These are phyloP conservation scores for Strigamia crassipes DNA, from an alignment of 2,888 invertebrate genomes.

Conservation along the genomic window DNA sequence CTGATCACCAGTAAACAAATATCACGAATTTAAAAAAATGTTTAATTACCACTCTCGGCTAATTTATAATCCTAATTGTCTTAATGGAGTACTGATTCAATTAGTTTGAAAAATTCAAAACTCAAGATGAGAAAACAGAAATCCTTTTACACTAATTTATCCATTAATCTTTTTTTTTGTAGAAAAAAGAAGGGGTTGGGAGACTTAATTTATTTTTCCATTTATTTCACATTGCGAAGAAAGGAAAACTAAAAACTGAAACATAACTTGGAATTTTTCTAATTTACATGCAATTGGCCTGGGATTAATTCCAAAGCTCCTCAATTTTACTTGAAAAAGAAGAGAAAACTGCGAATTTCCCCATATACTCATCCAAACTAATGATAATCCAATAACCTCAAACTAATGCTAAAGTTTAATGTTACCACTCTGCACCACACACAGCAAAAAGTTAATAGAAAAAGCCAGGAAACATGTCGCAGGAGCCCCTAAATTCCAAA, in stretches of 20 bases:
- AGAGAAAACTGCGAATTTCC: neutral
- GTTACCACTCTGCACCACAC: neutral
- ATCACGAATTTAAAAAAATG: too few relatives aligned
- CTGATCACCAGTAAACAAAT: too few relatives aligned
- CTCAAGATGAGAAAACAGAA: neutral
- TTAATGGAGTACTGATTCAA: neutral
- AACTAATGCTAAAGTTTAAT: neutral
- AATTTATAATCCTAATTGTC: neutral
- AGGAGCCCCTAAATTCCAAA: too few relatives aligned
- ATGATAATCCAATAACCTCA: slow-evolving; percentile 36
- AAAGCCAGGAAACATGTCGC: too few relatives aligned
- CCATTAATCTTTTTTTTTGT: slow-evolving; percentile 10
- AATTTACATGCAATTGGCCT: slow-evolving; percentile 22
- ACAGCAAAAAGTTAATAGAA: too few relatives aligned
- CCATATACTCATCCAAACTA: neutral
- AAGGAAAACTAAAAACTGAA: neutral
- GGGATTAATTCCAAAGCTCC: slow-evolving; percentile 22
- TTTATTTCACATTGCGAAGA: neutral
- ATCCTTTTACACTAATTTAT: neutral
- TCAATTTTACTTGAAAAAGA: neutral
- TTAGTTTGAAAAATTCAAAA: neutral
- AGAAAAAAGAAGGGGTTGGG: neutral
- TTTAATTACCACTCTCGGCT: too few relatives aligned
- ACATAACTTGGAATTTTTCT: slow-evolving; percentile 4
- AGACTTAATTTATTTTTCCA: neutral